These are phyloP conservation scores for Saccostrea glomerata DNA, from an alignment of 1,140 invertebrate genomes.

Conservation along the genomic window DNA sequence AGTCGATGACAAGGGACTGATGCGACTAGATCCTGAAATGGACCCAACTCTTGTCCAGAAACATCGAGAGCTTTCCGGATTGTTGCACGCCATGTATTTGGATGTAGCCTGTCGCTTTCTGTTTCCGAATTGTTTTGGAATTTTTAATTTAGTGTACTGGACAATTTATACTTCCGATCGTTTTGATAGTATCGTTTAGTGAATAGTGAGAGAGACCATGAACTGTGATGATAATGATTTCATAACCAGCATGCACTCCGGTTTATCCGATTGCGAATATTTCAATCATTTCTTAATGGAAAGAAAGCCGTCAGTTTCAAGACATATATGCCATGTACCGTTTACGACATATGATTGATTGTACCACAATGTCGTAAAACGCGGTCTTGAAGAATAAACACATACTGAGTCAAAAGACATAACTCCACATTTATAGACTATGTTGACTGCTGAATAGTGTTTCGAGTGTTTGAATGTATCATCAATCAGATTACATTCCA, in stretches of 20 bases:
- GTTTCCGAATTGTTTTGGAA: constrained; percentile 80
- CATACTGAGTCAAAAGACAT: background rate
- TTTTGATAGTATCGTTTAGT: constrained; percentile 1
- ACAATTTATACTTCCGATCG: constrained; percentile 15
- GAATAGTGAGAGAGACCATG: background rate
- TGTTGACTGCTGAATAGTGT: background rate
- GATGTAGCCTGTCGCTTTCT: constrained; percentile 80
- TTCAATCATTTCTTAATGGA: background rate
- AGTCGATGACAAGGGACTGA: constrained; percentile 42
- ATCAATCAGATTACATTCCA: constrained; percentile 31
- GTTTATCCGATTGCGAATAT: background rate
- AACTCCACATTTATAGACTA: background rate
- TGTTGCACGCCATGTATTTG: constrained; percentile 73
- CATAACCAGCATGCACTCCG: background rate
- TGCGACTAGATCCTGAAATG: constrained; percentile 57
- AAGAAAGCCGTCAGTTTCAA: background rate
- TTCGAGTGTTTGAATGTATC: background rate
- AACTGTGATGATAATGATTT: constrained; percentile 27
- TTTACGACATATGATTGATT: constrained; percentile 19
- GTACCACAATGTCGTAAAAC: background rate
- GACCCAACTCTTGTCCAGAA: constrained; percentile 48
- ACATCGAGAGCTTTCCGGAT: constrained; percentile 59
- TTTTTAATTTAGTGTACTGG: constrained; percentile 83
- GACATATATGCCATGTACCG: background rate
- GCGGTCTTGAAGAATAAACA: background rate